Conservation (phyloP, 1,140 invertebrate species). For the Cherax destructor region DNA sequence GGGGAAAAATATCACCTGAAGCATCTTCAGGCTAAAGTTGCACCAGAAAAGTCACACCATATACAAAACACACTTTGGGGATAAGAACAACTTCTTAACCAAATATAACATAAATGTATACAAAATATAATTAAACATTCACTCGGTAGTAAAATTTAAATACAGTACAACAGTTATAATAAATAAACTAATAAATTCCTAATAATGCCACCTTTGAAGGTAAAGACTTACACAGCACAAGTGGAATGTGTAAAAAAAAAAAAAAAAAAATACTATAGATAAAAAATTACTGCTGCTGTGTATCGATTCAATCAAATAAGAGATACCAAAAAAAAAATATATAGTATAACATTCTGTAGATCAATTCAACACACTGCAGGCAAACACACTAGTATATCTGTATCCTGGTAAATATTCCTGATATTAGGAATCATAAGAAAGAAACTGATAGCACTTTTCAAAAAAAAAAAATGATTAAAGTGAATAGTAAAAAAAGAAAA, state of each 20-base stretch:
- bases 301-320: background rate
- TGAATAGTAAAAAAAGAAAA: background rate
- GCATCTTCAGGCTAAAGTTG: background rate
- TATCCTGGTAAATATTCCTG: slow-evolving; percentile 25
- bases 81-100: background rate
- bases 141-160: no score
- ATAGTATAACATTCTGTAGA: background rate
- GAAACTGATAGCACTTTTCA: background rate
- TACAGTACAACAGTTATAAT: background rate
- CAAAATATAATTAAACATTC: background rate
- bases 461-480: background rate
- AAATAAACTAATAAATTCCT: background rate
- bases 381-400: slow-evolving; percentile 51
- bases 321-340: background rate
- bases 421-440: background rate
- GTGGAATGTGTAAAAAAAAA: slow-evolving; percentile 14
- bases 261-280: background rate
- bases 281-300: background rate
- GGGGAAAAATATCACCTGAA: background rate
- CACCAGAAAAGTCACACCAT: background rate
- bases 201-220: background rate
- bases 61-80: slow-evolving; percentile 8
- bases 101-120: slow-evolving; percentile 3
- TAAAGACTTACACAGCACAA: slow-evolving; percentile 10
- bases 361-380: background rate